Conservation (phyloP, 1,140 invertebrate species). For the Saccostrea glomerata region DNA sequence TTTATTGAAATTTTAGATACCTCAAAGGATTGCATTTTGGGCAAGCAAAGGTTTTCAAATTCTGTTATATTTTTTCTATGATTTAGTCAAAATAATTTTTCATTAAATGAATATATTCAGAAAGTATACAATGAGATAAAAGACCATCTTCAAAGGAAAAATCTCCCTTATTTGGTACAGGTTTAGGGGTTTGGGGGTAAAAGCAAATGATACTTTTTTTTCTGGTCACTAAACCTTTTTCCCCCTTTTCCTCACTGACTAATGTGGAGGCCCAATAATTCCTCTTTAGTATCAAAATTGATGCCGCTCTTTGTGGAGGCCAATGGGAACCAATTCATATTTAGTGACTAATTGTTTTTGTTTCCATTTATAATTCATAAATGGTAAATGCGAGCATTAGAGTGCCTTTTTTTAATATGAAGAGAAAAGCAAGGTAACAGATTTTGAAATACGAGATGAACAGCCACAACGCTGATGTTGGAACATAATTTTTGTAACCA, state of each 20-base stretch:
- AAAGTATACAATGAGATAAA: background rate
- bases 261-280: background rate
- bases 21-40: background rate
- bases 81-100: background rate
- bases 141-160: background rate
- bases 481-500: conserved; percentile 26
- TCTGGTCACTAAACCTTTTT: no score
- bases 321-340: conserved; percentile 16
- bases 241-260: background rate
- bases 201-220: no score
- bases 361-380: conserved; percentile 34
- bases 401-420: background rate
- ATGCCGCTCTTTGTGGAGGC: background rate
- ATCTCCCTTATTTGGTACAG: no score
- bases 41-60: background rate
- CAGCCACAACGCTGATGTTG: background rate
- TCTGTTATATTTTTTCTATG: background rate
- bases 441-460: conserved; percentile 13
- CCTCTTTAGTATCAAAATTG: background rate
- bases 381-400: conserved; percentile 5
- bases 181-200: no score
- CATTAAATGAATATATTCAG: background rate
- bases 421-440: conserved; percentile 28
- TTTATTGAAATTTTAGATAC: conserved; percentile 20
- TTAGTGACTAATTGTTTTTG: conserved; percentile 26